phyloP scores from a whole-genome alignment of 2,113 vertebrate genomes.

The Thamnophis sirtalis region DNA sequence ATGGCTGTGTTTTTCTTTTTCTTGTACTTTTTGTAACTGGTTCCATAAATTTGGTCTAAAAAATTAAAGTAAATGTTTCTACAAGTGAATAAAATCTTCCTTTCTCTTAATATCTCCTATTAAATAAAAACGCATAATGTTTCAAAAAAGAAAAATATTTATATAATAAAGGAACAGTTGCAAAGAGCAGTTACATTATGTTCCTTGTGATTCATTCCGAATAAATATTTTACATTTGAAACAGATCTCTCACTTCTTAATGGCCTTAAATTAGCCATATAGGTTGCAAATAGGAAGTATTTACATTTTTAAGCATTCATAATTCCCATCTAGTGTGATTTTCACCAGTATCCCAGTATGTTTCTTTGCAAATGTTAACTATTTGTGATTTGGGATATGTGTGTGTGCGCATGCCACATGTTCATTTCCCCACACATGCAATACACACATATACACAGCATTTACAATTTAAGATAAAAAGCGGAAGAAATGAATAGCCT shows the following conservation, averaged over 20 bases:
- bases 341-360: not conserved
- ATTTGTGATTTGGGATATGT: not conserved
- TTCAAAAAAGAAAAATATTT: not conserved
- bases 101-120: not conserved
- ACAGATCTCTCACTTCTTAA: not conserved
- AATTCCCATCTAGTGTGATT: not conserved
- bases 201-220: not conserved
- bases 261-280: not conserved
- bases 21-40: not conserved
- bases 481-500: not conserved
- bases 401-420: no score
- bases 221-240: not conserved
- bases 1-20: not conserved
- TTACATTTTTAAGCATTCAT: not conserved
- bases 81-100: not conserved
- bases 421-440: not conserved
- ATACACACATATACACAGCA: not conserved
- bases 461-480: not conserved
- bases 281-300: not conserved
- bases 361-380: not conserved
- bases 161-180: not conserved
- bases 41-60: not conserved
- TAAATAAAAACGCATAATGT: not conserved
- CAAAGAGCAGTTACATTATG: not conserved
- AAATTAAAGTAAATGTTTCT: not conserved